Conservation (phyloP, 1,140 invertebrate genomes). For the Pararge aegeria region DNA sequence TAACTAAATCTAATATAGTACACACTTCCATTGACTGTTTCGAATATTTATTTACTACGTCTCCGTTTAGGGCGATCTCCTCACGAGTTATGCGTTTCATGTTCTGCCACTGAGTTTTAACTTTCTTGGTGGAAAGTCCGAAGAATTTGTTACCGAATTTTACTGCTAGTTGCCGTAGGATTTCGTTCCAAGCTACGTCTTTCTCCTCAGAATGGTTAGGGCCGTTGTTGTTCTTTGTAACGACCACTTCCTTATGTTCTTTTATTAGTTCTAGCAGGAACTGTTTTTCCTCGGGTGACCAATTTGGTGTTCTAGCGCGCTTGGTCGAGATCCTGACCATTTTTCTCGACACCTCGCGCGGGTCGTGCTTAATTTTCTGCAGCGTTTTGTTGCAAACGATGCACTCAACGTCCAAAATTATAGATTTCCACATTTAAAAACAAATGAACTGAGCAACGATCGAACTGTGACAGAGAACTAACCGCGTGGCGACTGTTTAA, state of each 20-base stretch:
- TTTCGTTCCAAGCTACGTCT: constrained; percentile 71
- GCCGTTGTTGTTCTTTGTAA: constrained; percentile 62
- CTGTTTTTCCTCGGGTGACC: constrained; percentile 69
- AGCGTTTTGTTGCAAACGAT: constrained; percentile 77
- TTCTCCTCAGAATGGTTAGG: constrained; percentile 67
- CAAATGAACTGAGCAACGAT: constrained; percentile 54
- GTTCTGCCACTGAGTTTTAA: constrained; percentile 75
- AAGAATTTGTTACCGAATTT: constrained; percentile 66
- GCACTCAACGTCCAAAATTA: constrained; percentile 73
- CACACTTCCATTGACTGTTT: constrained; percentile 65
- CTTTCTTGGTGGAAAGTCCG: constrained; percentile 65
- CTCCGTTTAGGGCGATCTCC: constrained; percentile 56
- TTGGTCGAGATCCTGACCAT: constrained; percentile 60
- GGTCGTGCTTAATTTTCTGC: constrained; percentile 71
- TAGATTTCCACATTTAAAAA: constrained; percentile 72
- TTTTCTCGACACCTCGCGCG: constrained; percentile 39
- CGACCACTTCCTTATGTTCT: constrained; percentile 57
- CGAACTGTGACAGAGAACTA: constrained; percentile 52
- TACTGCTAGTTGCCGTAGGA: constrained; percentile 50
- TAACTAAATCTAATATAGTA: constrained; percentile 58
- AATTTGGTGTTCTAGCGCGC: constrained; percentile 66
- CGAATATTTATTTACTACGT: constrained; percentile 48
- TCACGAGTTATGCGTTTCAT: constrained; percentile 74
- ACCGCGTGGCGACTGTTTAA: constrained; percentile 48
- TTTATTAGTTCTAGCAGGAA: constrained; percentile 69